Percentiles rank a stretch among this genome's conserved stretches.
phyloP scores from a whole-genome alignment of 2,113 vertebrate species.

The Dipodomys spectabilis region DNA sequence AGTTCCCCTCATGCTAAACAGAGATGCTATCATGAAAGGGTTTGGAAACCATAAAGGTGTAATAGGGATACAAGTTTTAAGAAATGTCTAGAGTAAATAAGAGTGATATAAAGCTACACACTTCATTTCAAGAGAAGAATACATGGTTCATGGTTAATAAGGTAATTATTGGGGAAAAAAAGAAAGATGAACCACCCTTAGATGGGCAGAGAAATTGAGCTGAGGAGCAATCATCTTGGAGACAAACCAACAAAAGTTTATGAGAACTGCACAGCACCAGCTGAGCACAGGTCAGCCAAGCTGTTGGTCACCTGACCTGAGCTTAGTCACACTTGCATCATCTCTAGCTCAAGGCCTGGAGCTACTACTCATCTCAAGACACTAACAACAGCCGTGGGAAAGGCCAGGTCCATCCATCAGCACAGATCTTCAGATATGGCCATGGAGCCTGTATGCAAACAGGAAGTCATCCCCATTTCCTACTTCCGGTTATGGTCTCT shows the following conservation, averaged over 20 bases:
- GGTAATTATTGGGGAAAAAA: neutral
- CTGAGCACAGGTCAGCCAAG: neutral
- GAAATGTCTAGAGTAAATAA: neutral
- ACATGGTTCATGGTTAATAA: neutral
- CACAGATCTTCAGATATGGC: neutral
- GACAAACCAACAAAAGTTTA: neutral
- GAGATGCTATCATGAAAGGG: neutral
- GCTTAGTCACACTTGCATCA: neutral
- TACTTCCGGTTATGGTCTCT: neutral
- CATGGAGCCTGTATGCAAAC: neutral
- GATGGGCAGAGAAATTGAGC: neutral
- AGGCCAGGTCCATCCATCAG: neutral
- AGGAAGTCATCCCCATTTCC: neutral
- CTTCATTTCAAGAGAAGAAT: constrained; percentile 2
- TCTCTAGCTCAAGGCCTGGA: neutral
- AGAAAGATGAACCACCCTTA: neutral
- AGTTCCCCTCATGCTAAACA: neutral
- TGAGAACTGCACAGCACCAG: neutral
- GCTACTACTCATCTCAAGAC: neutral
- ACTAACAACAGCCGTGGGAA: neutral
- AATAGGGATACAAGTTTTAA: neutral
- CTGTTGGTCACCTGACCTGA: neutral
- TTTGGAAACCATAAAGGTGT: neutral
- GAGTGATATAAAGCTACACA: neutral
- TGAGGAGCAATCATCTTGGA: neutral